Evolutionary conservation across 2,113 vertebrate species (phyloP).

Genomic region (Sisor rabdophorus): DNA sequence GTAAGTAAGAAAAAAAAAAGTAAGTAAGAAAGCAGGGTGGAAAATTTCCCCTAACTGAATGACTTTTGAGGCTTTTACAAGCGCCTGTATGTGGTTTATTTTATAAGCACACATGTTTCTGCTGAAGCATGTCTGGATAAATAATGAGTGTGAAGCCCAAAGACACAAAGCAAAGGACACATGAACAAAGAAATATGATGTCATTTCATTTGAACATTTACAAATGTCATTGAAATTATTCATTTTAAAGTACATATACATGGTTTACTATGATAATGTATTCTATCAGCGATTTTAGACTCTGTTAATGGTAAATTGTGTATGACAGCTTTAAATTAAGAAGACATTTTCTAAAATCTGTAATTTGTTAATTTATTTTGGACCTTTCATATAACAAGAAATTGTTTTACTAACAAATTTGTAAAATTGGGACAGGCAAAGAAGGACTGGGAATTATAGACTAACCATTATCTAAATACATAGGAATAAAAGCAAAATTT

Average conservation of each 20-base stretch:
- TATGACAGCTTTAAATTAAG: neutral
- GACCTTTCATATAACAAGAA: no score
- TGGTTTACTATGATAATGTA: no score
- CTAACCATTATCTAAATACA: conserved; percentile 30
- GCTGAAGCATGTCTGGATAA: neutral
- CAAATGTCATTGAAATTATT: neutral
- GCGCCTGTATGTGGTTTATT: conserved; percentile 11
- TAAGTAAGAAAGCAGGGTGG: neutral
- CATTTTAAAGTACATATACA: neutral
- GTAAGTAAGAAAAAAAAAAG: neutral
- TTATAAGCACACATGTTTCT: conserved; percentile 29
- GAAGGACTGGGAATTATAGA: neutral
- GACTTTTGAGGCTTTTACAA: conserved; percentile 19
- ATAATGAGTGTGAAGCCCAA: neutral
- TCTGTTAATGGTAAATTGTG: neutral
- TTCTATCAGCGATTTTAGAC: neutral
- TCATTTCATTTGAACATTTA: neutral
- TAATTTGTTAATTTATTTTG: no score
- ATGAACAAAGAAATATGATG: neutral
- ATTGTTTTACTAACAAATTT: no score
- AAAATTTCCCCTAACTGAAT: conserved; percentile 5
- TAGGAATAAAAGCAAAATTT: conserved; percentile 34
- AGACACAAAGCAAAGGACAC: neutral
- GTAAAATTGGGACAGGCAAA: no score
- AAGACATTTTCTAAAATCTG: no score